These are phyloP conservation scores for Atherinomorus stipes DNA, from an alignment of 2,113 vertebrate genomes.

Conservation along the genomic window DNA sequence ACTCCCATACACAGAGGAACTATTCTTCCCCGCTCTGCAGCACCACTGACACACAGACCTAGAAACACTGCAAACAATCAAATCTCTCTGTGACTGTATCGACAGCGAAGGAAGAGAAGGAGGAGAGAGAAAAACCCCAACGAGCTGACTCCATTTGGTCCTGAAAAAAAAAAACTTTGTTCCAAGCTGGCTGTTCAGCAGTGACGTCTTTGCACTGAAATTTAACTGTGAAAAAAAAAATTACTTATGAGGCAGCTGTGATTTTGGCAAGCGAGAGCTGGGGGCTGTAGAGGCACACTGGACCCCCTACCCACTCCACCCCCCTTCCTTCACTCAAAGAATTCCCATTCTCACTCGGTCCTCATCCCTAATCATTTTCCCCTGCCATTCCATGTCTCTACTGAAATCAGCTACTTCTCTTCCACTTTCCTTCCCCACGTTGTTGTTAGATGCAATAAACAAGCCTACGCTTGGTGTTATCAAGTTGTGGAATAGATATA, in stretches of 20 bases:
- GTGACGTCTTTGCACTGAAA: constrained; percentile 77
- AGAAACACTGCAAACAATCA: constrained; percentile 70
- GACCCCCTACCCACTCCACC: constrained; percentile 26
- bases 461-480: constrained; percentile 11
- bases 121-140: constrained; percentile 39
- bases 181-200: constrained; percentile 51
- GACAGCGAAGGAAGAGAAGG: constrained; percentile 15
- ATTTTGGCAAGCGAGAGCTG: constrained; percentile 58
- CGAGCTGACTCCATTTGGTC: constrained; percentile 64
- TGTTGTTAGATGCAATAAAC: constrained; percentile 24
- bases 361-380: constrained; percentile 30
- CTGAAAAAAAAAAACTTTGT: constrained; percentile 75
- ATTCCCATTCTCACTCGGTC: constrained; percentile 44
- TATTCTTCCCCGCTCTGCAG: constrained; percentile 63
- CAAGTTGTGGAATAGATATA: constrained; percentile 31
- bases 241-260: constrained; percentile 79
- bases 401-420: neutral
- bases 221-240: constrained; percentile 71
- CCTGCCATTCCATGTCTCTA: constrained; percentile 18
- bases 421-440: neutral
- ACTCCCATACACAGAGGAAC: constrained; percentile 61
- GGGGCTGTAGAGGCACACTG: constrained; percentile 43
- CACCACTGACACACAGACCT: constrained; percentile 79
- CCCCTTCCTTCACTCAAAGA: constrained; percentile 22
- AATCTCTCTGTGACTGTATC: constrained; percentile 39